phyloP scores from a whole-genome alignment of 2,113 vertebrate species.

The Eretmodus cyanostictus region DNA sequence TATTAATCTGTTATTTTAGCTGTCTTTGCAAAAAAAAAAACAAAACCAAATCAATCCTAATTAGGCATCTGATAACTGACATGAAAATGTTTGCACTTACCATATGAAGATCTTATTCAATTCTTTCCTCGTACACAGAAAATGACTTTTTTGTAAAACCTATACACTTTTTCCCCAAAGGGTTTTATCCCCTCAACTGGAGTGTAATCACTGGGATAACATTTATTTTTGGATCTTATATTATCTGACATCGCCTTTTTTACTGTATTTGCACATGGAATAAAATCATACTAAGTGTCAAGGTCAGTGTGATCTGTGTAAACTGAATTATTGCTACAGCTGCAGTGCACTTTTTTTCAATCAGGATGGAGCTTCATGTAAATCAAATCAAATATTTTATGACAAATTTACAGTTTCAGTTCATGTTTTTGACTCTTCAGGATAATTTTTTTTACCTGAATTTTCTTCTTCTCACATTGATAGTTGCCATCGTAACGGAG shows the following conservation, averaged over 20 bases:
- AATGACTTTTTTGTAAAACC: background rate
- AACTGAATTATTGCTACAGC: background rate
- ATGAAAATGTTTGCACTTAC: background rate
- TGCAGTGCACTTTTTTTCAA: background rate
- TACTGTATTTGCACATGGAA: background rate
- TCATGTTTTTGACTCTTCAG: background rate
- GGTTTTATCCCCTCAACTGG: background rate
- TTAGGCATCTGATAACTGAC: background rate
- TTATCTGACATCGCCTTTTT: background rate
- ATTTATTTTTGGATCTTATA: background rate
- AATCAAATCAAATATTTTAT: background rate
- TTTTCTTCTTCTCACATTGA: conserved; percentile 28
- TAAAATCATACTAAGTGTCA: background rate
- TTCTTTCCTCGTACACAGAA: background rate
- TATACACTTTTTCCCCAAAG: background rate
- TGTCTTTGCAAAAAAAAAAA: background rate
- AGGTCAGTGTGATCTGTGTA: background rate
- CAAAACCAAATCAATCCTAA: background rate
- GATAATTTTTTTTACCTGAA: background rate
- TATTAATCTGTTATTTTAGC: conserved; percentile 19
- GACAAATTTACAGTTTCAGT: background rate
- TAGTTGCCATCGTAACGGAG: conserved; percentile 43
- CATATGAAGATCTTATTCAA: background rate
- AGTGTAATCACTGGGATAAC: background rate
- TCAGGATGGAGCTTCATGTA: background rate